A percentile compares a stretch with the other conserved stretches of the same genome.
Evolutionary conservation across 2,888 invertebrate genomes (phyloP).

Genomic region (Amphipoea lucens): DNA sequence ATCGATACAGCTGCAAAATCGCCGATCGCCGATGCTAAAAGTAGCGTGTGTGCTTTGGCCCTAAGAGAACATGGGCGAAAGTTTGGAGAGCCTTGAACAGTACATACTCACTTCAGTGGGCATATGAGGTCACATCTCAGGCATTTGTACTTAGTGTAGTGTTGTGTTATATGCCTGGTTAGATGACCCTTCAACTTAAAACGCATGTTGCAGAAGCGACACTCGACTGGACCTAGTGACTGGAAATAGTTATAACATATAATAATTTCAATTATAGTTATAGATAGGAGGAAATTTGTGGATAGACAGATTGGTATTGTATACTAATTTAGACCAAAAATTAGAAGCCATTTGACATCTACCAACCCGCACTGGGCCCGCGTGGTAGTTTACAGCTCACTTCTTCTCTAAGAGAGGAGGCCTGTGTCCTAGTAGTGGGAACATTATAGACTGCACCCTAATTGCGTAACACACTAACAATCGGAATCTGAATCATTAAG

Average conservation of each 20-base stretch:
- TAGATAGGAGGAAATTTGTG: neutral
- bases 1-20: too few relatives aligned
- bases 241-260: slow-evolving; percentile 42
- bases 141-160: slow-evolving; percentile 75
- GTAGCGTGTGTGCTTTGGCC: too few relatives aligned
- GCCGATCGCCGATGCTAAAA: too few relatives aligned
- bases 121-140: slow-evolving; percentile 73
- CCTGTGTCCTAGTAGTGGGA: neutral
- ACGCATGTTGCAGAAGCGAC: slow-evolving; percentile 79
- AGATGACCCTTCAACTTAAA: slow-evolving; percentile 78
- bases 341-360: neutral
- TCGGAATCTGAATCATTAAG: too few relatives aligned
- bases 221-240: slow-evolving; percentile 73
- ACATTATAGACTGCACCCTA: too few relatives aligned
- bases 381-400: neutral
- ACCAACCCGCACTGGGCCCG: neutral
- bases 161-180: slow-evolving; percentile 76
- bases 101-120: slow-evolving; percentile 65
- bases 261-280: neutral
- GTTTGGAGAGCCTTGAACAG: neutral
- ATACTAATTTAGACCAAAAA: neutral
- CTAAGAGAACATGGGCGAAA: neutral
- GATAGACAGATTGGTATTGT: neutral
- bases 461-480: too few relatives aligned
- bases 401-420: neutral